phyloP scores from a whole-genome alignment of 2,888 invertebrate species.

The Campopleginae sp. region DNA sequence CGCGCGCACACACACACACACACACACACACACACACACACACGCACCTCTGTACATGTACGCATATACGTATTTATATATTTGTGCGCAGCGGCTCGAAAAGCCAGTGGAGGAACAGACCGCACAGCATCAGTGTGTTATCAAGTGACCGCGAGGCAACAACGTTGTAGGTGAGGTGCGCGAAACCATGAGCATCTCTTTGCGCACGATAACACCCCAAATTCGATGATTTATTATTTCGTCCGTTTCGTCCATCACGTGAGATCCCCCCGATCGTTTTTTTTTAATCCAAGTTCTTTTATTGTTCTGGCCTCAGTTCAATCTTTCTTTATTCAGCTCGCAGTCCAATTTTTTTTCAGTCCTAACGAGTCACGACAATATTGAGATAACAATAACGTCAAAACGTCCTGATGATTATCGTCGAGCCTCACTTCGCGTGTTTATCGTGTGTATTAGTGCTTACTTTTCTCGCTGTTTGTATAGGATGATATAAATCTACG shows the following conservation, averaged over 20 bases:
- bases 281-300: neutral
- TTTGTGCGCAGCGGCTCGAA: constrained; percentile 40
- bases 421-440: constrained; percentile 20
- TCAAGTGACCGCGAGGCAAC: constrained; percentile 54
- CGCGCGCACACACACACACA: neutral
- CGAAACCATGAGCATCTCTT: constrained; percentile 41
- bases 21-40: neutral
- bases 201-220: constrained; percentile 33
- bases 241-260: neutral
- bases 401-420: constrained; percentile 14
- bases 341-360: neutral
- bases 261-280: neutral
- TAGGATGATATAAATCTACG: constrained; percentile 4
- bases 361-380: constrained; percentile 1
- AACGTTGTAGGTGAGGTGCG: constrained; percentile 43
- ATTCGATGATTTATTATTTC: constrained; percentile 19
- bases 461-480: neutral
- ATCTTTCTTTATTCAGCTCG: neutral
- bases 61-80: constrained; percentile 12
- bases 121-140: constrained; percentile 59
- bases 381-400: constrained; percentile 14
- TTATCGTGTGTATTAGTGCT: constrained; percentile 3
- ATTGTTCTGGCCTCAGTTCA: neutral
- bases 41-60: constrained; percentile 6
- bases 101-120: constrained; percentile 45